Conservation (phyloP, 1,140 invertebrate genomes). For the Periplaneta americana region DNA sequence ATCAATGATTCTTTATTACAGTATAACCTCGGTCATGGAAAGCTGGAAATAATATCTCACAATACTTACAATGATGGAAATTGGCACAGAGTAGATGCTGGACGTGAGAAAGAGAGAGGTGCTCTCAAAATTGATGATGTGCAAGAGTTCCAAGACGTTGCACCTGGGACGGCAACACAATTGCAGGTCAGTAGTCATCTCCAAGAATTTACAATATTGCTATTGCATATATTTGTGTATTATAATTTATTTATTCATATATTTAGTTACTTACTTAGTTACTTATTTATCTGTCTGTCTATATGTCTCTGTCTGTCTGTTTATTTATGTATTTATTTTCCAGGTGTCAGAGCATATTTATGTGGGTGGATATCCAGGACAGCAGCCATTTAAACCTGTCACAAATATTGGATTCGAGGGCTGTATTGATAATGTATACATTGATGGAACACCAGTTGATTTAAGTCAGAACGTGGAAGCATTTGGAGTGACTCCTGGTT, state of each 20-base stretch:
- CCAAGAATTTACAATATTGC: no score
- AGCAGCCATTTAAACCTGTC: slow-evolving; percentile 57
- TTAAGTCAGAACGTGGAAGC: slow-evolving; percentile 71
- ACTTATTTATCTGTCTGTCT: no score
- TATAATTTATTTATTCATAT: neutral
- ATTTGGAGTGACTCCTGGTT: slow-evolving; percentile 77
- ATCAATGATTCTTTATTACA: no score
- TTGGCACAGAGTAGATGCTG: slow-evolving; percentile 74
- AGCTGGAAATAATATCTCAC: slow-evolving; percentile 46
- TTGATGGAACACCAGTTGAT: slow-evolving; percentile 69
- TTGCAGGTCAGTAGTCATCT: neutral
- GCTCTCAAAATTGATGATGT: slow-evolving; percentile 63
- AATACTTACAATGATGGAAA: slow-evolving; percentile 72
- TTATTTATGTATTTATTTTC: slow-evolving; percentile 36
- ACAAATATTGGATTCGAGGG: slow-evolving; percentile 82
- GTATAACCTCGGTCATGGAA: slow-evolving; percentile 60
- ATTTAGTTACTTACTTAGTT: no score
- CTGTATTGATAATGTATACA: slow-evolving; percentile 80
- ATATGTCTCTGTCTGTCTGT: no score
- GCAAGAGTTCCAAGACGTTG: slow-evolving; percentile 34
- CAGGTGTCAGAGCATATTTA: slow-evolving; percentile 63
- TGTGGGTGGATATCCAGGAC: slow-evolving; percentile 79
- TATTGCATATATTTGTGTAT: neutral
- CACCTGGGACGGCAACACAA: slow-evolving; percentile 17
- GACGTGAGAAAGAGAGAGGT: slow-evolving; percentile 56